These are phyloP conservation scores for Polypedilum vanderplanki DNA, from an alignment of 1,140 invertebrate genomes.

Conservation along the genomic window DNA sequence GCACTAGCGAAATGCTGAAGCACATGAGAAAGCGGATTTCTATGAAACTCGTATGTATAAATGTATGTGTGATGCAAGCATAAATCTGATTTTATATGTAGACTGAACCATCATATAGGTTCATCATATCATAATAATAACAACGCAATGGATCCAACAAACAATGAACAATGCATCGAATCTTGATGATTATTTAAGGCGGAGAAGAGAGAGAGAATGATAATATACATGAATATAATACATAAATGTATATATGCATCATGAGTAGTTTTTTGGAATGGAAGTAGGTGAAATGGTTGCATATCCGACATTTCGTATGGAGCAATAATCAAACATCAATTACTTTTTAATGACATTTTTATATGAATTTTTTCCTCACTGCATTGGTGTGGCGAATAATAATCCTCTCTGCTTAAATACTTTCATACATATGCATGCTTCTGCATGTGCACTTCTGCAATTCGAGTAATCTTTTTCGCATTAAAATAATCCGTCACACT, in stretches of 20 bases:
- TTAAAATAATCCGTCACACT: no score
- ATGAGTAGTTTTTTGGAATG: background rate
- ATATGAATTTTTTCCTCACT: background rate
- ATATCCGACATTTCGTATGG: background rate
- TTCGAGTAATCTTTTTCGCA: no score
- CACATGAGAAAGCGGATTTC: no score
- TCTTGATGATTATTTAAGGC: constrained; percentile 9
- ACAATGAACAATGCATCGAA: background rate
- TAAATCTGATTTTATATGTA: no score
- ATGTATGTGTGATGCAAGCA: no score
- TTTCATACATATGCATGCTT: no score
- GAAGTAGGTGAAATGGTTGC: background rate
- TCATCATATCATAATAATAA: background rate
- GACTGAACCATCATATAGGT: background rate
- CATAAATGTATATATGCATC: background rate
- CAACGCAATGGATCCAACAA: background rate
- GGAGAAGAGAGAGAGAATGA: background rate
- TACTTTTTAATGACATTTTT: constrained; percentile 28
- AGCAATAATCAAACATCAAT: constrained; percentile 26
- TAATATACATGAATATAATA: background rate
- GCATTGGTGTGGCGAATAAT: no score
- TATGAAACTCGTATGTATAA: no score
- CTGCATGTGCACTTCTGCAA: no score
- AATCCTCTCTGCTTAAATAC: no score
- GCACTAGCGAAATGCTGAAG: no score